These are phyloP conservation scores for Anthoscopus minutus DNA, from an alignment of 2,113 vertebrate genomes.

Conservation along the genomic window DNA sequence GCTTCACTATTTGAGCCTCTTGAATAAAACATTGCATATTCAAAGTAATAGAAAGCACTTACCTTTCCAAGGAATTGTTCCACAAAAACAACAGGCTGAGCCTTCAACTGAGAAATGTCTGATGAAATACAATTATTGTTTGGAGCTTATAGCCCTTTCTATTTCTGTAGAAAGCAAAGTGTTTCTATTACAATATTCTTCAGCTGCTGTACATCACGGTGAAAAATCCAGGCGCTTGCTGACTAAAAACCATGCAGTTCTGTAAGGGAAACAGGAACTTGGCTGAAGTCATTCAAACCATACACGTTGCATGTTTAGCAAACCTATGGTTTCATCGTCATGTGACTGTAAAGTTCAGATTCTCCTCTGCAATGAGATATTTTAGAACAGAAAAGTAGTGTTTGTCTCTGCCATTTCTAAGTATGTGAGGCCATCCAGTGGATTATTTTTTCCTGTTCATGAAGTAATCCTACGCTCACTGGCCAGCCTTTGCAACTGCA, in stretches of 20 bases:
- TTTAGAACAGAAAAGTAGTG: slow-evolving; percentile 53
- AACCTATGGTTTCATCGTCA: slow-evolving; percentile 55
- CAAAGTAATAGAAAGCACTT: slow-evolving; percentile 36
- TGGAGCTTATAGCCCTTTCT: background rate
- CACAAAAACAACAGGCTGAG: background rate
- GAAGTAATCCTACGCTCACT: background rate
- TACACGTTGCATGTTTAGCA: slow-evolving; percentile 49
- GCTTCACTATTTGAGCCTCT: background rate
- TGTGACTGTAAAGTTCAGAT: slow-evolving; percentile 56
- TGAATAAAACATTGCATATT: background rate
- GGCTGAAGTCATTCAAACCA: slow-evolving; percentile 32
- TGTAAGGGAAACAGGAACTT: slow-evolving; percentile 45
- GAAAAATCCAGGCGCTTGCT: background rate
- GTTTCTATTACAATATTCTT: background rate
- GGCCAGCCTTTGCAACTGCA: background rate
- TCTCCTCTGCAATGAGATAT: slow-evolving; percentile 1
- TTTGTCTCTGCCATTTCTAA: slow-evolving; percentile 18
- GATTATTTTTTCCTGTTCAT: background rate
- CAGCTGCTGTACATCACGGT: background rate
- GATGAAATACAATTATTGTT: slow-evolving; percentile 13
- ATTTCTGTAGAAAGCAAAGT: background rate
- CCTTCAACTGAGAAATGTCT: background rate
- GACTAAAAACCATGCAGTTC: slow-evolving; percentile 15
- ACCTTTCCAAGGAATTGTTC: slow-evolving; percentile 20
- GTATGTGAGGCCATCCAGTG: slow-evolving; percentile 54